phyloP scores from a whole-genome alignment of 2,888 invertebrate species.

The Digitonthophagus gazella region DNA sequence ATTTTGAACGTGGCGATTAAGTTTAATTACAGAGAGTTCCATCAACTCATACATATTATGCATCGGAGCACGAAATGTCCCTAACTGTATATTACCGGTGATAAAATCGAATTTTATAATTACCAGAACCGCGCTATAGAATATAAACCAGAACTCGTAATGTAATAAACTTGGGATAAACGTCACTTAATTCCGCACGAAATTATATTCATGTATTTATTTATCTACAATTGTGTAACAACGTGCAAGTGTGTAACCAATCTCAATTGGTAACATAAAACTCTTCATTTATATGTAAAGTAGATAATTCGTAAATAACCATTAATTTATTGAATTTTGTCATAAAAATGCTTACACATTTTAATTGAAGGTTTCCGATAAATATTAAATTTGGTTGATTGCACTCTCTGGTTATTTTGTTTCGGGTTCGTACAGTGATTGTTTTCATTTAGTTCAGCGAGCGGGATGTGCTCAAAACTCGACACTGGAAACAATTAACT shows the following conservation, averaged over 20 bases:
- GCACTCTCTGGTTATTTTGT: neutral
- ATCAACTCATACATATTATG: neutral
- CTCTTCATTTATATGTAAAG: too few species aligned
- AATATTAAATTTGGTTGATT: neutral
- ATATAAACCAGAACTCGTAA: neutral
- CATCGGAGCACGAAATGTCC: neutral
- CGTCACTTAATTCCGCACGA: neutral
- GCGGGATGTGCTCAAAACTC: neutral
- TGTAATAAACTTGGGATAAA: neutral
- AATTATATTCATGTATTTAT: too few species aligned
- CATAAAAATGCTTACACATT: neutral
- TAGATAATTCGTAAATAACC: too few species aligned
- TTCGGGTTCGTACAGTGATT: neutral
- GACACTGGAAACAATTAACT: neutral
- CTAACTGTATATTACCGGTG: neutral
- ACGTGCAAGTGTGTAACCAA: too few species aligned
- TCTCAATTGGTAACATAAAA: too few species aligned
- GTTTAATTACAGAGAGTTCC: neutral
- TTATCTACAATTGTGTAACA: too few species aligned
- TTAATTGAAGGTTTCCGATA: neutral
- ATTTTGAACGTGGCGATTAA: neutral
- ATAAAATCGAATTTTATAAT: neutral
- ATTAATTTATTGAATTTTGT: neutral
- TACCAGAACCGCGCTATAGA: neutral
- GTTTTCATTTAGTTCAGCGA: neutral